phyloP scores from a whole-genome alignment of 2,113 vertebrate genomes.

The Prietella phreatophila region DNA sequence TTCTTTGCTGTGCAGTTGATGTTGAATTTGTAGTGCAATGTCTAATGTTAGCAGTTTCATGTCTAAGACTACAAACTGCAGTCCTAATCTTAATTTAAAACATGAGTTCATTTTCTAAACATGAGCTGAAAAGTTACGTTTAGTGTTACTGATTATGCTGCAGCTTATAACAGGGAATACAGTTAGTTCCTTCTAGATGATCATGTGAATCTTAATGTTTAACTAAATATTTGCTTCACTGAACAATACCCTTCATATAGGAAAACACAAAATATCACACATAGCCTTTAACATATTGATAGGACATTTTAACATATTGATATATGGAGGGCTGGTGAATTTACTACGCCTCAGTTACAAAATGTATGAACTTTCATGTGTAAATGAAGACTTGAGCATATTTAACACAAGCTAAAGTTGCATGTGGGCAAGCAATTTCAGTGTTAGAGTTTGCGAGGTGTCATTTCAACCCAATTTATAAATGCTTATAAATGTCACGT shows the following conservation, averaged over 20 bases:
- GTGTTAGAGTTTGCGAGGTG: not conserved
- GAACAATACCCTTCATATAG: not conserved
- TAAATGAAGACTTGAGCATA: not conserved
- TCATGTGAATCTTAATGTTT: not conserved
- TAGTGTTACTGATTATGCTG: not conserved
- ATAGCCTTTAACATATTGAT: not conserved
- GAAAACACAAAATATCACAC: not conserved
- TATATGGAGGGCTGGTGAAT: not conserved
- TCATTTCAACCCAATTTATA: not conserved
- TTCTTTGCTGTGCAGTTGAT: not conserved
- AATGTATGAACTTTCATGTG: not conserved
- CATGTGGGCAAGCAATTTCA: not conserved
- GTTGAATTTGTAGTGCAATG: not conserved
- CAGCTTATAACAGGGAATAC: not conserved
- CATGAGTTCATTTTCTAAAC: not conserved
- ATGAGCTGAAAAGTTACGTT: not conserved
- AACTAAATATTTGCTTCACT: not conserved
- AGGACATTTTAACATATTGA: not conserved
- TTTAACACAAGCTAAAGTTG: not conserved
- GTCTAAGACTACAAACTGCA: not conserved
- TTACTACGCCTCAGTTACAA: not conserved
- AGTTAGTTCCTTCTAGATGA: not conserved
- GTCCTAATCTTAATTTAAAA: not conserved
- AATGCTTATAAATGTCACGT: not conserved
- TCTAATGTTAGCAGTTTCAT: not conserved